A percentile compares a stretch with the other conserved stretches of the same genome.
Evolutionary conservation across 2,888 invertebrate genomes (phyloP).

Genomic region (Dysmachus trigonus): DNA sequence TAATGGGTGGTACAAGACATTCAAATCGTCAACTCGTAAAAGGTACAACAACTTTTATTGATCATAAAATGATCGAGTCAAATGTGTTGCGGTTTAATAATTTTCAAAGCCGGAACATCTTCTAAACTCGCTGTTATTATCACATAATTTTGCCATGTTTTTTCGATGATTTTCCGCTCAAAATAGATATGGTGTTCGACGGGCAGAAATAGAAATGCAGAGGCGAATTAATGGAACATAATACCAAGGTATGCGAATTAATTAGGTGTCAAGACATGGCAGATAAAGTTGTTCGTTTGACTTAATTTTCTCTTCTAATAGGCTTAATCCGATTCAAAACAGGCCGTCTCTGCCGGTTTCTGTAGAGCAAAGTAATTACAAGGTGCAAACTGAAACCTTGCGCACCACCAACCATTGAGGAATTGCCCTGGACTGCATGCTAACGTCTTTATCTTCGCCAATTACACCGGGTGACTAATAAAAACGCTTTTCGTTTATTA

Average conservation of each 20-base stretch:
- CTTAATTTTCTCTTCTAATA: slow-evolving; percentile 38
- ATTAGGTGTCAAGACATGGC: slow-evolving; percentile 26
- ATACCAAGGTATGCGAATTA: slow-evolving; percentile 19
- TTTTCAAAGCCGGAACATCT: not conserved
- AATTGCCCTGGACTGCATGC: slow-evolving; percentile 41
- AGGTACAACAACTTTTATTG: not conserved
- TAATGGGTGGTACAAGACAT: not conserved
- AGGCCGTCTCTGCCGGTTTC: not conserved
- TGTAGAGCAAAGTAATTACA: slow-evolving; percentile 21
- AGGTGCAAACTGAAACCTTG: slow-evolving; percentile 8
- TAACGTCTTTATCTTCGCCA: slow-evolving; percentile 49
- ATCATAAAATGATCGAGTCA: not conserved
- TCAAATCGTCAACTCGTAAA: not conserved
- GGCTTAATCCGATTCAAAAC: slow-evolving; percentile 6
- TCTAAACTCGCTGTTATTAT: not conserved
- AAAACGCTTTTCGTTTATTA: slow-evolving; percentile 43
- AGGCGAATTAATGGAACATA: slow-evolving; percentile 1
- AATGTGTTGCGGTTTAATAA: not conserved
- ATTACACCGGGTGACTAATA: slow-evolving; percentile 48
- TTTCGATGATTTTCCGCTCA: not conserved
- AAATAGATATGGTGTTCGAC: not conserved
- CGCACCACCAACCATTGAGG: slow-evolving; percentile 20
- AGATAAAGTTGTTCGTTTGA: slow-evolving; percentile 34
- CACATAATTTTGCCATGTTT: not conserved
- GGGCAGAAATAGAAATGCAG: not conserved